A percentile compares a stretch with the other conserved stretches of the same genome.
Evolutionary conservation across 1,140 invertebrate species (phyloP).

Genomic region (Alviniconcha marisindica): DNA sequence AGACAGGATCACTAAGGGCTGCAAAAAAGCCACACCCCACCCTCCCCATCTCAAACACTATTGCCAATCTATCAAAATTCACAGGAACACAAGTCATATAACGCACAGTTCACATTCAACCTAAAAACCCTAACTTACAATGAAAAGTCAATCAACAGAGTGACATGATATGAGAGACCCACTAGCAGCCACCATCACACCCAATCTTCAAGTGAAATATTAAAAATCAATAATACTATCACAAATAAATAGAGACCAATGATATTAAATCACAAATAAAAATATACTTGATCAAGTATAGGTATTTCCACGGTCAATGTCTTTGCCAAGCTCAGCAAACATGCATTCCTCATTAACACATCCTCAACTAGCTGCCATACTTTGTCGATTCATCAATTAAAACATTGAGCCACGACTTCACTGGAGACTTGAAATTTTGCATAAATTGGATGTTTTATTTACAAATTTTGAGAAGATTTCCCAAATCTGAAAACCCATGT

Average conservation of each 20-base stretch:
- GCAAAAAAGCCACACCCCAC: too few species aligned
- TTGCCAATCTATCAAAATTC: too few species aligned
- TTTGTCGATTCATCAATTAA: background rate
- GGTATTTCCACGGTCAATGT: slow-evolving; percentile 12
- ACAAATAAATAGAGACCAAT: slow-evolving; percentile 34
- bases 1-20: background rate
- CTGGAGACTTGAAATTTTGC: background rate
- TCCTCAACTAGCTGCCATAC: slow-evolving; percentile 7
- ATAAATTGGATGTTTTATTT: background rate
- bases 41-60: too few species aligned
- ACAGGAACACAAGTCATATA: background rate
- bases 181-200: slow-evolving; percentile 27
- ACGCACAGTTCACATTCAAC: background rate
- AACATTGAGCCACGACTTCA: background rate
- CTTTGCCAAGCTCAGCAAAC: slow-evolving; percentile 5
- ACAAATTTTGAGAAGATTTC: too few species aligned
- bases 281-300: slow-evolving; percentile 22
- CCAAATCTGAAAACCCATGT: too few species aligned
- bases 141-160: slow-evolving; percentile 12
- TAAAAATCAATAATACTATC: slow-evolving; percentile 27
- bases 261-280: slow-evolving; percentile 28
- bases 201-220: slow-evolving; percentile 20
- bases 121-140: slow-evolving; percentile 29
- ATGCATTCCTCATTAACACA: background rate
- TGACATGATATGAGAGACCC: slow-evolving; percentile 32